Evolutionary conservation across 2,797 vertebrate species (phyloP).

Genomic region (Onychomys arenicola): DNA sequence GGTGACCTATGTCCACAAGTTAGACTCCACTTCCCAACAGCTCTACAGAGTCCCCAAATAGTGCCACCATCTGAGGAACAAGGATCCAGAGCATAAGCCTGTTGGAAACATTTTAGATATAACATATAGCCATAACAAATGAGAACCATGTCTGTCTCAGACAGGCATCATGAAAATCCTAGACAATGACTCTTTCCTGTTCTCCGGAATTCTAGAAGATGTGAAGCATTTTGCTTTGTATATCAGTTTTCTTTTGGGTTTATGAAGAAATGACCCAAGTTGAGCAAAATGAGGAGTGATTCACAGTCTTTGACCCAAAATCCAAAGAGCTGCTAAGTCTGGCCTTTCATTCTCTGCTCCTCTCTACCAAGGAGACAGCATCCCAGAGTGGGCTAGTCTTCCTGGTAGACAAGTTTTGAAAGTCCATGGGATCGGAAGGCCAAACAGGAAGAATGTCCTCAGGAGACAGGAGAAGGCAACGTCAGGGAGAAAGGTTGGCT

Average conservation of each 20-base stretch:
- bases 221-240: background rate
- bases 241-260: background rate
- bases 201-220: background rate
- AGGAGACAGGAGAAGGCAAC: background rate
- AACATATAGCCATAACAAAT: background rate
- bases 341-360: accelerated
- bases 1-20: background rate
- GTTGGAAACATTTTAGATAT: background rate
- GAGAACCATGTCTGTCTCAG: background rate
- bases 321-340: background rate
- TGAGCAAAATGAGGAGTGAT: background rate
- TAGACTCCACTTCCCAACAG: background rate
- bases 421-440: background rate
- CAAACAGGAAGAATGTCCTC: background rate
- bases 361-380: background rate
- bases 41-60: background rate
- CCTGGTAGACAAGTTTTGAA: background rate
- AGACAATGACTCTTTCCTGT: background rate
- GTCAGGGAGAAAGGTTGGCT: background rate
- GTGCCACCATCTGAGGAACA: background rate
- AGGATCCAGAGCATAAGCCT: background rate
- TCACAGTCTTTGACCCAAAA: background rate
- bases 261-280: background rate
- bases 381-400: background rate
- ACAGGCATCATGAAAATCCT: background rate